Percentiles rank a stretch among this genome's conserved stretches.
phyloP scores from a whole-genome alignment of 2,113 vertebrate genomes.

The Engystomops pustulosus region DNA sequence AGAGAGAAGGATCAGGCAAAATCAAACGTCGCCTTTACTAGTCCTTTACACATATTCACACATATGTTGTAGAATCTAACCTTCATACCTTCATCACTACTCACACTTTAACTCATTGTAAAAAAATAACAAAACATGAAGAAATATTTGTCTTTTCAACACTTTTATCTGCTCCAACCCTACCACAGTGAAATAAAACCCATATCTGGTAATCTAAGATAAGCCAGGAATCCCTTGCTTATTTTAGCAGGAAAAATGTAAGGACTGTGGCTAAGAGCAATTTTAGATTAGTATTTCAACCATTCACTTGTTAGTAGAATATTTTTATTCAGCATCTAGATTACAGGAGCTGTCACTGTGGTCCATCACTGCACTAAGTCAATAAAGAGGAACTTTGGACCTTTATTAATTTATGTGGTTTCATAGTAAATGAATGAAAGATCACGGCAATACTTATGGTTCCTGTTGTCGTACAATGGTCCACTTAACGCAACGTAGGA shows the following conservation, averaged over 20 bases:
- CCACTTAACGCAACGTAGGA: not conserved
- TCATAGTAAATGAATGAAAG: not conserved
- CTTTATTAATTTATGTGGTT: not conserved
- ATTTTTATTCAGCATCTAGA: not conserved
- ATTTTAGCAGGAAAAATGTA: constrained; percentile 6
- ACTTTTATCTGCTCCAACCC: not conserved
- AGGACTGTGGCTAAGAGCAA: not conserved
- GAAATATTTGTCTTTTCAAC: constrained; percentile 16
- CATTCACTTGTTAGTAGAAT: not conserved
- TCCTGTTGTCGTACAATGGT: not conserved
- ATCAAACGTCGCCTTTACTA: too few relatives aligned
- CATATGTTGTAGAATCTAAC: not conserved
- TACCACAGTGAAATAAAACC: not conserved
- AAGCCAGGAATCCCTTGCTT: not conserved
- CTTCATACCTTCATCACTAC: constrained; percentile 1
- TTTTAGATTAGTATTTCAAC: not conserved
- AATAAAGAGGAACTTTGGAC: not conserved
- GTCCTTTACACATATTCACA: too few relatives aligned
- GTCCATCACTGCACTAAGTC: not conserved
- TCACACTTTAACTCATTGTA: not conserved
- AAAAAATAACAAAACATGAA: not conserved
- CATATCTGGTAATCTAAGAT: not conserved
- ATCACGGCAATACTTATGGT: not conserved
- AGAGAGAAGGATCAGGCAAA: too few relatives aligned
- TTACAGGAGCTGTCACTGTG: not conserved